Base-by-base conservation (phyloP, 2,113 vertebrate genomes). In the Saccopteryx leptura region DNA sequence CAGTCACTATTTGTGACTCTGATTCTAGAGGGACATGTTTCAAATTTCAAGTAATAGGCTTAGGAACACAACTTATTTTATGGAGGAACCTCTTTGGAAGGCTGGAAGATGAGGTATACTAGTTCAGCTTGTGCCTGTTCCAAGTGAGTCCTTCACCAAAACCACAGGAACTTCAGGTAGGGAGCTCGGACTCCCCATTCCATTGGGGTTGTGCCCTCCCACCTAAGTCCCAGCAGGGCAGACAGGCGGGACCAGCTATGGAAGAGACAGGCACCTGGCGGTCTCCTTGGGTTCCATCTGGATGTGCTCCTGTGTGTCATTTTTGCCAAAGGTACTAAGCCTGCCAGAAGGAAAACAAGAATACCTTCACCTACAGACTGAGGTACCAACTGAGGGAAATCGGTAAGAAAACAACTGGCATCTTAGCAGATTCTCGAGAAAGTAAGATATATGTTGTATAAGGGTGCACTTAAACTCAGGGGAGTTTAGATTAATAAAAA, bases 301-400 rank as follows among this genome's bases (percentile, higher is more conserved):
- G 58, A 54, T 63, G 6, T 68, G 58, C 65, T 87, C 1, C 82
- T 96, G n/a, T 54, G 7, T 96, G 15, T 87, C 94, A 85, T 94
- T 82, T 84, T 97, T 95, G 96, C n/a, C 86, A 93, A 96, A 74
- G 56, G 46, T 81, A 31, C 84, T 88, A 95, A 96, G 39, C n/a
- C 28, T 66, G 50, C 83, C 87, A 75, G 97, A n/a, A 71, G 88
- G 78, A 90, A 60, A 61, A 84, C 87, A 87, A 93, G 66, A 68
- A 12, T 78, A 94, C 61, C 18, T 76, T 80, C 56, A 54, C 60
- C 82, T 94, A 12, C 94, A 58, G 48, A 23, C 65, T 95, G 58
- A 89, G 12, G 54, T n/a, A 56, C 39, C 48, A 56, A 63, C 31
- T 78, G 74, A 88, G 63, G 24, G 12, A 95, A 95, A 50, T 65